Evolutionary conservation across 1,140 invertebrate genomes (phyloP).

Genomic region (Saccostrea echinata): DNA sequence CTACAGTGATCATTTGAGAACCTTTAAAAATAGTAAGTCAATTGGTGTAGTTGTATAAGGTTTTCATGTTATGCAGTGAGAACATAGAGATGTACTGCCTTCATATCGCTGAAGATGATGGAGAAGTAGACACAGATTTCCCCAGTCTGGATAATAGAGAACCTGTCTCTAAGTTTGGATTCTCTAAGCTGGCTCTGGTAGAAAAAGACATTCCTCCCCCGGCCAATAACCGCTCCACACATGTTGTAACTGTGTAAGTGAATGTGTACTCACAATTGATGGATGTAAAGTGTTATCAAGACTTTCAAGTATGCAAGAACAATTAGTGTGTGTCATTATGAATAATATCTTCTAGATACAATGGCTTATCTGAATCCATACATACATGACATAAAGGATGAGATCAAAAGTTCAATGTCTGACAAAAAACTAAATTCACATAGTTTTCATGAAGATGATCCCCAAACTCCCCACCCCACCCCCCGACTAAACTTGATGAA

Average conservation of each 20-base stretch:
- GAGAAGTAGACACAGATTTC: constrained; percentile 97
- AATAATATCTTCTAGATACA: no score
- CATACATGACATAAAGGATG: no score
- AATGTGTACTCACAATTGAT: not conserved
- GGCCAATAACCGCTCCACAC: constrained; percentile 62
- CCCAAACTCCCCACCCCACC: no score
- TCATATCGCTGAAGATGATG: constrained; percentile 97
- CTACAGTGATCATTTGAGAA: no score
- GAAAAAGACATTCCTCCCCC: constrained; percentile 81
- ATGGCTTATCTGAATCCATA: no score
- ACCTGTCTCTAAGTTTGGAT: constrained; percentile 94
- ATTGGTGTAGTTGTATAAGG: not conserved
- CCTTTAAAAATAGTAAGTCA: not conserved
- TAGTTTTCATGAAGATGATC: no score
- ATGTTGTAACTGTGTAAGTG: constrained; percentile 76
- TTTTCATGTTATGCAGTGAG: constrained; percentile 64
- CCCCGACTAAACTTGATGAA: no score
- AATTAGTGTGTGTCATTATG: no score
- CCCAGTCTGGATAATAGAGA: constrained; percentile 93
- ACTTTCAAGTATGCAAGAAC: no score
- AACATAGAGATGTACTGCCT: constrained; percentile 80
- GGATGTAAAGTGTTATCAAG: not conserved
- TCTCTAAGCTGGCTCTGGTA: constrained; percentile 92
- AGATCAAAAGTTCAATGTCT: no score
- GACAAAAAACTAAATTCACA: no score